These are phyloP conservation scores for Hermaeophaga mercurialis DNA, from an alignment of 2,888 invertebrate genomes.

Conservation along the genomic window DNA sequence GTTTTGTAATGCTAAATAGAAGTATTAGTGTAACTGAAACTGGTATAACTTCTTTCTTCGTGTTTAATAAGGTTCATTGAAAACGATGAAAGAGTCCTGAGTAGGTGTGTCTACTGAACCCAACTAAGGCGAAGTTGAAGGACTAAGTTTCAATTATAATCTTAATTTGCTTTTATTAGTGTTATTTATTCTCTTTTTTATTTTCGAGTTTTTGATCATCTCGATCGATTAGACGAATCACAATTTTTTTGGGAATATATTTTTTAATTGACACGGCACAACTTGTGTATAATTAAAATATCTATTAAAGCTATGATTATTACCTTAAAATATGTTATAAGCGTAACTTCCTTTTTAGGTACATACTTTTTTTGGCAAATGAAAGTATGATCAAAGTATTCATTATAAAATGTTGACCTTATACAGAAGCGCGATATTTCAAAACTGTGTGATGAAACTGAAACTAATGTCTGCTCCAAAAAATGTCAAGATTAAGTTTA, in stretches of 20 bases:
- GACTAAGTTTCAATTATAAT: no score
- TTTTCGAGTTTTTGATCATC: no score
- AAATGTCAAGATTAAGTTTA: no score
- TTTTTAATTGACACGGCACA: no score
- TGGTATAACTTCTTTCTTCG: slow-evolving; percentile 23
- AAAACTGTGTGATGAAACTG: not conserved
- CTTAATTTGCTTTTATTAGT: no score
- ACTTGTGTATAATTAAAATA: not conserved
- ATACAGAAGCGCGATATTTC: not conserved
- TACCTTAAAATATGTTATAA: not conserved
- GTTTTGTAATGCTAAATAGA: slow-evolving; percentile 25
- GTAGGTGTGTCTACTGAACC: slow-evolving; percentile 11
- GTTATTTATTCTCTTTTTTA: no score
- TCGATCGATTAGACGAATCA: no score
- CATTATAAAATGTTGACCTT: no score
- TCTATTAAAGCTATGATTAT: not conserved
- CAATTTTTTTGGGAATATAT: no score
- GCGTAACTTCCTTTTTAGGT: not conserved
- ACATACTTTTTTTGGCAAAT: not conserved
- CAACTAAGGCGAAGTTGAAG: slow-evolving; percentile 6
- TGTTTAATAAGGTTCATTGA: slow-evolving; percentile 21
- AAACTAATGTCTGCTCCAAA: not conserved
- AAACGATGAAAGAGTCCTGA: slow-evolving; percentile 12
- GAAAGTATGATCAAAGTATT: no score
- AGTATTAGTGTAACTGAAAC: slow-evolving; percentile 24